Evolutionary conservation across 2,888 invertebrate species (phyloP).

Genomic region (Notocelia uddmanniana): DNA sequence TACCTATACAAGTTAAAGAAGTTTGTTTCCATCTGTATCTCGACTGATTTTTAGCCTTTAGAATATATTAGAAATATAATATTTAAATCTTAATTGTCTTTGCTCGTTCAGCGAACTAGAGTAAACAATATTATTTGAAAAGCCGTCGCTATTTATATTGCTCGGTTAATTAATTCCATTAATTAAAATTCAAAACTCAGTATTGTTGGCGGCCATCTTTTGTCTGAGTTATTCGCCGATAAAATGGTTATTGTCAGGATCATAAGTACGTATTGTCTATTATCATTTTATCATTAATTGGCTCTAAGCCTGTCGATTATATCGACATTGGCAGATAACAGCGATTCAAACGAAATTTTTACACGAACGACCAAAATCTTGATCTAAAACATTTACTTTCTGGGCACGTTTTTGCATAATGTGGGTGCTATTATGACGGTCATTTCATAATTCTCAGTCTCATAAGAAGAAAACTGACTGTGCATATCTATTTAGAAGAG

Average conservation of each 20-base stretch:
- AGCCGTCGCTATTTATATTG: conserved; percentile 7
- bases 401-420: conserved; percentile 43
- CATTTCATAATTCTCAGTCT: conserved; percentile 40
- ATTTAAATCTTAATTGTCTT: conserved; percentile 1
- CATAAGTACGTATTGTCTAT: neutral
- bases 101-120: neutral
- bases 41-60: no score
- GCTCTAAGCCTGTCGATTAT: conserved; percentile 11
- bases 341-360: conserved; percentile 30
- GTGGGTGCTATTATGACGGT: conserved; percentile 41
- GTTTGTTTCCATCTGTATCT: no score
- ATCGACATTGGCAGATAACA: conserved; percentile 20
- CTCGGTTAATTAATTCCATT: conserved; percentile 30
- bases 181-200: conserved; percentile 34
- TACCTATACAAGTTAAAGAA: no score
- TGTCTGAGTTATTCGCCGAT: neutral
- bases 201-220: conserved; percentile 19
- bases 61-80: conserved; percentile 1
- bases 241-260: conserved; percentile 7
- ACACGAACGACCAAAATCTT: conserved; percentile 33
- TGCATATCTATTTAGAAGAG: conserved; percentile 9
- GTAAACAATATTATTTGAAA: conserved; percentile 26
- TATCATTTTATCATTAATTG: neutral
- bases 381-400: conserved; percentile 41
- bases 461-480: conserved; percentile 40